Evolutionary conservation across 2,113 vertebrate species (phyloP).

Genomic region (Murina feae): DNA sequence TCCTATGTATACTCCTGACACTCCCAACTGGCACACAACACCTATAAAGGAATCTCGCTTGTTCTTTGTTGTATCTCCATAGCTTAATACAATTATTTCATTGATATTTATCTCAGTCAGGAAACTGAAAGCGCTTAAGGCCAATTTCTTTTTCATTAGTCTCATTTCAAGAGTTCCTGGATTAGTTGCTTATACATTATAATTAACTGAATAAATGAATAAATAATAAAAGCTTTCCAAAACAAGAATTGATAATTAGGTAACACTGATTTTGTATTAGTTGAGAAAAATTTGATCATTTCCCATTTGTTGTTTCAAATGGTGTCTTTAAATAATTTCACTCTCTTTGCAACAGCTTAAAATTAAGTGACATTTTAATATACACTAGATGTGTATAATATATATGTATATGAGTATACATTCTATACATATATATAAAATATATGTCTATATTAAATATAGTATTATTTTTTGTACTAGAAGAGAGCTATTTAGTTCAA

Average conservation of each 20-base stretch:
- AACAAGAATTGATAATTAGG: not conserved
- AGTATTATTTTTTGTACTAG: not conserved
- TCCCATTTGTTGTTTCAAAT: not conserved
- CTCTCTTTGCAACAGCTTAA: not conserved
- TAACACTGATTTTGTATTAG: not conserved
- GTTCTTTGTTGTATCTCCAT: not conserved
- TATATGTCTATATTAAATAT: not conserved
- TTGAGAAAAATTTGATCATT: not conserved
- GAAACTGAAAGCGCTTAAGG: not conserved
- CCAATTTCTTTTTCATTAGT: not conserved
- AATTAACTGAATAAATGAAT: not conserved
- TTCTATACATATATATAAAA: not conserved
- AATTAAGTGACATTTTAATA: not conserved
- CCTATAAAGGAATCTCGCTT: not conserved
- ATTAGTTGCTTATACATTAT: not conserved
- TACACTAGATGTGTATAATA: not conserved
- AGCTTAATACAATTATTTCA: not conserved
- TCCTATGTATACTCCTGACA: fast-evolving
- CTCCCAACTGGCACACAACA: no score
- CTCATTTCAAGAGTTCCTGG: not conserved
- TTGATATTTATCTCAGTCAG: not conserved
- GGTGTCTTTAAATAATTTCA: not conserved
- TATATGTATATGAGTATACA: not conserved
- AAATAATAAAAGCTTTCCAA: not conserved
- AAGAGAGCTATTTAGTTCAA: not conserved